Percentiles rank a stretch among this genome's conserved stretches.
Evolutionary conservation across 2,113 vertebrate genomes (phyloP).

Genomic region (Odocoileus virginianus): DNA sequence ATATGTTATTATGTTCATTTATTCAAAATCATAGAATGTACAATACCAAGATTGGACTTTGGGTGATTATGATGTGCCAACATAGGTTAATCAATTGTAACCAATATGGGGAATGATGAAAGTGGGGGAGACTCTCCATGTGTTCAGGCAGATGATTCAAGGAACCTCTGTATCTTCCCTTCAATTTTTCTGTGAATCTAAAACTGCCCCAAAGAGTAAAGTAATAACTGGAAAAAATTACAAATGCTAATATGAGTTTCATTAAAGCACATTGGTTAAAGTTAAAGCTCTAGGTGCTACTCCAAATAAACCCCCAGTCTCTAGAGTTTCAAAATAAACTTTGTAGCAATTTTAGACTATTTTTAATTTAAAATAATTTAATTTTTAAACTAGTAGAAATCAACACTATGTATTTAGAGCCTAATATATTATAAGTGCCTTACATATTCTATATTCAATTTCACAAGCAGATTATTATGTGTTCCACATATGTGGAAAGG

Average conservation of each 20-base stretch:
- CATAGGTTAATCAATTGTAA: neutral
- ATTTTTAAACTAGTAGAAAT: neutral
- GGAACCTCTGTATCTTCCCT: neutral
- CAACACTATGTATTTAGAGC: neutral
- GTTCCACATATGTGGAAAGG: neutral
- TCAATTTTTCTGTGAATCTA: neutral
- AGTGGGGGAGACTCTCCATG: neutral
- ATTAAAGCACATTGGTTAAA: neutral
- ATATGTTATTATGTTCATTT: neutral
- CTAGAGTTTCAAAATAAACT: neutral
- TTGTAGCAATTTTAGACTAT: neutral
- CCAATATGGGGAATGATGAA: neutral
- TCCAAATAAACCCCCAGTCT: neutral
- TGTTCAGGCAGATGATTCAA: neutral
- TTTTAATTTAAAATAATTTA: neutral
- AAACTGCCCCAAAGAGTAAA: neutral
- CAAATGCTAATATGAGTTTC: neutral
- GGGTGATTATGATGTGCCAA: neutral
- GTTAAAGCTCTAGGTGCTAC: neutral
- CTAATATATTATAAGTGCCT: neutral
- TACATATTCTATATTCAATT: neutral
- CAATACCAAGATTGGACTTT: neutral
- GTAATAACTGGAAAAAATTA: neutral
- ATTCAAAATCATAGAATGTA: neutral
- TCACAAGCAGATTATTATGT: neutral